Percentiles rank a stretch among this genome's conserved stretches.
phyloP scores from a whole-genome alignment of 2,113 vertebrate species.

The Clarias macrocephalus region DNA sequence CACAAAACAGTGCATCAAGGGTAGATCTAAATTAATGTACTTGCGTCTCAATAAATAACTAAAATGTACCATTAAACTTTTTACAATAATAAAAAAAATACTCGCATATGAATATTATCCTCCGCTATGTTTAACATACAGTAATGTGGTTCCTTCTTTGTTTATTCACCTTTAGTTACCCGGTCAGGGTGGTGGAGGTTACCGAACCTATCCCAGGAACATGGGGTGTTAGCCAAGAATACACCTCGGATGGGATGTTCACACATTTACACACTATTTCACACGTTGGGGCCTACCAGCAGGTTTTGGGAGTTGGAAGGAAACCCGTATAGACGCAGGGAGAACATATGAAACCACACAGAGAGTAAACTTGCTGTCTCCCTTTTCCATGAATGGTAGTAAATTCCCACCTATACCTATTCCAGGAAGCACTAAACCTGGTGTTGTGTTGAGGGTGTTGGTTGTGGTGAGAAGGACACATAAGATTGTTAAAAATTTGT shows the following conservation, averaged over 20 bases:
- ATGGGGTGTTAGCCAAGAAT: no score
- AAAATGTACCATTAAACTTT: background rate
- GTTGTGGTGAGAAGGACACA: background rate
- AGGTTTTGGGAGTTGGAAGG: background rate
- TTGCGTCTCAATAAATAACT: background rate
- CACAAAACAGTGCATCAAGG: background rate
- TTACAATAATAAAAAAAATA: background rate
- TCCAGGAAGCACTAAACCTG: background rate
- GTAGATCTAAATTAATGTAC: background rate
- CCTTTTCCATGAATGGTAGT: background rate
- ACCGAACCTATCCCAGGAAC: background rate
- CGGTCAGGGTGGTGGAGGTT: background rate
- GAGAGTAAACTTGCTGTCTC: background rate
- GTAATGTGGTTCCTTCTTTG: background rate
- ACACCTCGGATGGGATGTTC: background rate
- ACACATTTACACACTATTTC: background rate
- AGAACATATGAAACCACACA: background rate
- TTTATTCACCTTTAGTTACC: background rate
- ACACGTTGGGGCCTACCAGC: background rate
- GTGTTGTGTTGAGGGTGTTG: no score
- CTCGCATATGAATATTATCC: background rate
- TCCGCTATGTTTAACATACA: background rate
- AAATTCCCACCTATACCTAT: slow-evolving; percentile 4
- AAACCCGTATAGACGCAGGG: background rate
- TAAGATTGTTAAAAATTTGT: background rate